These are phyloP conservation scores for Danaus chrysippus DNA, from an alignment of 2,888 invertebrate species.

Conservation along the genomic window DNA sequence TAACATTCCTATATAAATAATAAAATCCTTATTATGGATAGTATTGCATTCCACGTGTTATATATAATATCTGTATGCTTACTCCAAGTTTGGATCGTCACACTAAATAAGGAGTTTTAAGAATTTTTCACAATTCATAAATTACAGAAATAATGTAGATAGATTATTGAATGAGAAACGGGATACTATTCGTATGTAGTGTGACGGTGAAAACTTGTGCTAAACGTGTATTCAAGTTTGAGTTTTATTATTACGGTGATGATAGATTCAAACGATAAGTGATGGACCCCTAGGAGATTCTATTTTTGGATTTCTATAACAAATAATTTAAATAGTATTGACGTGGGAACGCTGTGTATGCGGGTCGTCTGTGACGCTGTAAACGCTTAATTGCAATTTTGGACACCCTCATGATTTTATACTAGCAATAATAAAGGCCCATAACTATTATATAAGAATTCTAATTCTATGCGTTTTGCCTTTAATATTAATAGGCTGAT, in stretches of 20 bases:
- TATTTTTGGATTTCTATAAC: conserved; percentile 22
- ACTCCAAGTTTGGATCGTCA: no score
- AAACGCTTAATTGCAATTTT: conserved; percentile 17
- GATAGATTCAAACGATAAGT: conserved; percentile 5
- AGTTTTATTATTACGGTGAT: neutral
- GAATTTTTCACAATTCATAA: no score
- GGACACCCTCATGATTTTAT: conserved; percentile 19
- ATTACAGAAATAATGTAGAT: no score
- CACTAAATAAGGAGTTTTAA: no score
- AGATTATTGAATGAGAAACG: no score
- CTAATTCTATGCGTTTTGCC: neutral
- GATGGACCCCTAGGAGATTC: conserved; percentile 13
- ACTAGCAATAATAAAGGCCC: neutral
- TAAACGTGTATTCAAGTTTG: no score
- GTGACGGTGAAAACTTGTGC: no score
- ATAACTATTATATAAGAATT: conserved; percentile 3
- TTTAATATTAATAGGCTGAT: neutral
- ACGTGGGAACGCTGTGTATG: conserved; percentile 18
- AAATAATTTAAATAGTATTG: conserved; percentile 20
- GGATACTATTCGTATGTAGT: no score
- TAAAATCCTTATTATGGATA: conserved; percentile 16
- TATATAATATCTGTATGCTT: neutral
- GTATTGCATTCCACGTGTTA: conserved; percentile 9
- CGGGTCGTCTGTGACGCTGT: conserved; percentile 22
- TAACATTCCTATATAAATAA: conserved; percentile 14